phyloP scores from a whole-genome alignment of 1,140 invertebrate species.

The Aethina tumida region DNA sequence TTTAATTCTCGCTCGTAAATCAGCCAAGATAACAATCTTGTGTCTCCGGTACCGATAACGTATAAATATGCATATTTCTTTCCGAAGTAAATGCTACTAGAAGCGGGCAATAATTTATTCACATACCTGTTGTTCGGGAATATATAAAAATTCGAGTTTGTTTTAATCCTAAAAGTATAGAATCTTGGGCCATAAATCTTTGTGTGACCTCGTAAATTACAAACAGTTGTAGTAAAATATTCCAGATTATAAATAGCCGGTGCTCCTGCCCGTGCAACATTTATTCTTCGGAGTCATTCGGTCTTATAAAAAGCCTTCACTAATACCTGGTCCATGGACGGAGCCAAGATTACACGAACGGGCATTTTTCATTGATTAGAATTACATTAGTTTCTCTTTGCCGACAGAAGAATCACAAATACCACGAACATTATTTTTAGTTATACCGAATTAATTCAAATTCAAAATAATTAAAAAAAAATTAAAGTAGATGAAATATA shows the following conservation, averaged over 20 bases:
- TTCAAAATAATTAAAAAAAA: too few species aligned
- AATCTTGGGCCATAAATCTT: constrained; percentile 36
- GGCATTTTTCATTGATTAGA: too few species aligned
- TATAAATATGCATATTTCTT: constrained; percentile 29
- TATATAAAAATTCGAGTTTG: constrained; percentile 32
- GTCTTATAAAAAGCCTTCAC: constrained; percentile 22
- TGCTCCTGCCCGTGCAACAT: too few species aligned
- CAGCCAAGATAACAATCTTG: constrained; percentile 24
- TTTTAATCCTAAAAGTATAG: constrained; percentile 36
- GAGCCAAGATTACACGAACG: too few species aligned
- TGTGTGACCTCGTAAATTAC: constrained; percentile 38
- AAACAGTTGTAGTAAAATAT: constrained; percentile 38
- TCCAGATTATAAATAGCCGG: constrained; percentile 39
- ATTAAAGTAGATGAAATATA: too few species aligned
- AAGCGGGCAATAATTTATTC: constrained; percentile 28
- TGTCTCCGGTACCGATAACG: constrained; percentile 25
- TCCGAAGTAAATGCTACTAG: constrained; percentile 26
- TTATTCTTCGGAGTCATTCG: too few species aligned
- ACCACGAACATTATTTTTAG: too few species aligned
- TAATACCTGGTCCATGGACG: constrained; percentile 3
- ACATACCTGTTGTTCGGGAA: constrained; percentile 31
- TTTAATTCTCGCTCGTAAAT: constrained; percentile 20
- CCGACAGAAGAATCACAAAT: too few species aligned
- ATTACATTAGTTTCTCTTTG: too few species aligned
- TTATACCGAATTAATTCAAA: too few species aligned